Base-by-base conservation (phyloP, 64 coral and sea anemone species). In the Catalaphyllia jardinei region DNA sequence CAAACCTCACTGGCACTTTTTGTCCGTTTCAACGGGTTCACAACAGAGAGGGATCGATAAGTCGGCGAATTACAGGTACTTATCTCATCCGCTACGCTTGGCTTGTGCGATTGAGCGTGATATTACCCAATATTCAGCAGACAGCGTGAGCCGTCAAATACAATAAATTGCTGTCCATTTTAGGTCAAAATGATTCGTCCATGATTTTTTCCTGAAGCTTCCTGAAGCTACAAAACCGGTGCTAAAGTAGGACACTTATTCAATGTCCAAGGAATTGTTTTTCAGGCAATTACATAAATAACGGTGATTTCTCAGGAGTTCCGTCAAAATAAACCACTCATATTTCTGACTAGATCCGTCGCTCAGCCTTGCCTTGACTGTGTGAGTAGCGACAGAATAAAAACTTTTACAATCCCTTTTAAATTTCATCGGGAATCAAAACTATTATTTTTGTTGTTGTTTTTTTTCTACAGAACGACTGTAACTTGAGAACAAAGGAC, bases 201-300 rank as follows among this genome's bases (percentile, higher is more conserved):
- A 57, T 57, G 24, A 9, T n/a, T 10, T 55, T 25, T 79, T 79
- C 49, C 51, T 22, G 10, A 4, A 54, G 49, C 31, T 49, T 39
- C 73, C 73, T 35, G 54, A 57, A 57, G 65, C 25, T 69, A 11
- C 65, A 29, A 10, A n/a, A 79, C 76, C 24, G 51, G 76, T 17
- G 76, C 51, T 79, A 55, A 79, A 60, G 24, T 57, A 4, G 50
- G 39, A 22, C 74, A 77, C 74, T 49, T 77, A 77, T 77, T 76
- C 51, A 55, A 79, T 79, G 76, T 54, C 4, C 50, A 55, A 29
- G 7, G 18, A 42, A 77, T 77, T 49, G 8, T 17, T 15, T 49
- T n/a, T 51, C 24, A 69, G 25, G 14, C 71, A 75, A 75, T 75
- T 79, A 29, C 51, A 79, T 79, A 79, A 79, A 52, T 79, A 79